Evolutionary conservation across 1,140 invertebrate species (phyloP).

Genomic region (Sitodiplosis mosellana): DNA sequence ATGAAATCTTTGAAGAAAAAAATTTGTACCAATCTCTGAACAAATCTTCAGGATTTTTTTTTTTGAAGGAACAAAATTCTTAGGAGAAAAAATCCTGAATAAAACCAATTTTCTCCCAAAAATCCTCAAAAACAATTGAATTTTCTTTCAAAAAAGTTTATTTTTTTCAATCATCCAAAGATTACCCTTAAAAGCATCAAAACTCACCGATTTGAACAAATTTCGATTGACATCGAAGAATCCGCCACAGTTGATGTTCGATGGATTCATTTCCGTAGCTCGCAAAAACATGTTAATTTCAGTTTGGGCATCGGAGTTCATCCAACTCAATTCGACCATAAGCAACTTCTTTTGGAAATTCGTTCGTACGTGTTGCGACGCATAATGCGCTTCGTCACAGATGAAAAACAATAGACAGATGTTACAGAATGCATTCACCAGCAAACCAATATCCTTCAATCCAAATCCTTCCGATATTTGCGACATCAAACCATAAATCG

Average conservation of each 20-base stretch:
- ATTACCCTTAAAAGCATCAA: not conserved
- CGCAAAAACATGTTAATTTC: constrained; percentile 49
- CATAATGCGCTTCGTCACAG: constrained; percentile 45
- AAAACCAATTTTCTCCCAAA: too few relatives aligned
- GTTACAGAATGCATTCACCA: constrained; percentile 38
- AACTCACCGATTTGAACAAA: constrained; percentile 41
- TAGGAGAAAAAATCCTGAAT: too few relatives aligned
- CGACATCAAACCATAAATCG: constrained; percentile 44
- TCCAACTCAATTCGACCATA: constrained; percentile 45
- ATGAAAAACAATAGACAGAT: constrained; percentile 41
- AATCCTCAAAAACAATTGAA: too few relatives aligned
- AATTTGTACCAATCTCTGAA: too few relatives aligned
- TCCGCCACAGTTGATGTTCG: constrained; percentile 43
- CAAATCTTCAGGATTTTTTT: too few relatives aligned
- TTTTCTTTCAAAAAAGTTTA: too few relatives aligned
- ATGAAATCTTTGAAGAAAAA: too few relatives aligned
- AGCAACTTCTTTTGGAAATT: constrained; percentile 49
- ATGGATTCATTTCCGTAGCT: constrained; percentile 49
- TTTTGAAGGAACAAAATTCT: too few relatives aligned
- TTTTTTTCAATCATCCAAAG: too few relatives aligned
- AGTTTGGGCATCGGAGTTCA: constrained; percentile 37
- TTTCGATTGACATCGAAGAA: constrained; percentile 47
- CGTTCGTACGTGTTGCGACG: constrained; percentile 38
- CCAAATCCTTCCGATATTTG: constrained; percentile 46
- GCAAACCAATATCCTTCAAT: constrained; percentile 41